Base-by-base conservation (phyloP, 2,797 vertebrate species). In the Sitta carolinensis region DNA sequence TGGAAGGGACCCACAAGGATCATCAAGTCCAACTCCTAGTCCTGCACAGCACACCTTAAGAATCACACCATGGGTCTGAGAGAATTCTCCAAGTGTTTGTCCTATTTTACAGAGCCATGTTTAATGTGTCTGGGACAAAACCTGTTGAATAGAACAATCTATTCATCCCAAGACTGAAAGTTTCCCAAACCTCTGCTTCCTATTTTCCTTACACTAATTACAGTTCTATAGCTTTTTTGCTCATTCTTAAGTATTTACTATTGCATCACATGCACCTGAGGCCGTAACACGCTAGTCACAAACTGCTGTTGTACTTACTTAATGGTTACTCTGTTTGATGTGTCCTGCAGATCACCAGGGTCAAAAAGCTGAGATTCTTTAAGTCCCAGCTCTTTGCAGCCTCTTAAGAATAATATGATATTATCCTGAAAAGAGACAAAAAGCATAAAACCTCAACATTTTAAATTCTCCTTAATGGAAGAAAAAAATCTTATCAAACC, bases 311-410 rank as follows among this genome's bases (percentile, higher is more conserved):
- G 34, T 75, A 97, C 99, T 99, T 98, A 99, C 99, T 98, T 99
- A 97, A 98, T 66, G 20, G 98, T 96, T 91, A 97, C 98, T 92
- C 98, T 98, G 96, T 98, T 98, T 16, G 98, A 98, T 4, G 98
- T 97, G 96, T 99, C 99, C 97, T 99, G 99, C 48, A 99, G 98
- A 97, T 99, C 99, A 97, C 98, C 98, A 4, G 99, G 99, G 96
- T 99, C 99, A 97, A 99, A 99, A 94, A 99, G 98, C 97, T 99
- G 99, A 64, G 98, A 99, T 97, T 99, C 99, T 96, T 99, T 99
- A 95, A 99, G 98, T 74, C 99, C 99, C 32, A 99, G 97, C 94
- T 99, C 99, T 97, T 99, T 99, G 97, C 99, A 99, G 90, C 99
- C 99, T 68, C 98, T 98, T 94, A 99, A 98, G 94, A 99, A 99